Conservation (phyloP, 2,113 vertebrate species). For the Alaudala cheleensis region DNA sequence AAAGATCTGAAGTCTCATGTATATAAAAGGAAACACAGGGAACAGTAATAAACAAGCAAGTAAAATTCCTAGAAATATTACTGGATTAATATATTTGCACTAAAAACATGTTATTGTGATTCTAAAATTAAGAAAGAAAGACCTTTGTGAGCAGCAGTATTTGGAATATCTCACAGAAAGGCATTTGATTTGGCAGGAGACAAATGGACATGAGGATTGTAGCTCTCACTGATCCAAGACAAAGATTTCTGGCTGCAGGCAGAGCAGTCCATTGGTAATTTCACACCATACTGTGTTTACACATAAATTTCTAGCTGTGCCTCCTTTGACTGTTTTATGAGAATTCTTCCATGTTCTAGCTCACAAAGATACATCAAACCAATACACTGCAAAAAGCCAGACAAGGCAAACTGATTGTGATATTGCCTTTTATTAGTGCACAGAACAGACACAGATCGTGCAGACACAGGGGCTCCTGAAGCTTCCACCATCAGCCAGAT, state of each 20-base stretch:
- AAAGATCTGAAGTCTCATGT: background rate
- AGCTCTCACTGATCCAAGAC: conserved; percentile 17
- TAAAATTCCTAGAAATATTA: background rate
- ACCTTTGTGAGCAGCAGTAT: background rate
- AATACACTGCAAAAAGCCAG: background rate
- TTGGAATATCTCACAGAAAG: background rate
- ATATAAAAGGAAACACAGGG: background rate
- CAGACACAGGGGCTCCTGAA: background rate
- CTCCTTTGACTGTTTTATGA: conserved; percentile 39
- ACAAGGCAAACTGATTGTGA: conserved; percentile 1
- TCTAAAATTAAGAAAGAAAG: background rate
- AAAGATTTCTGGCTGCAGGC: conserved; percentile 19
- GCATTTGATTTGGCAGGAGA: background rate
- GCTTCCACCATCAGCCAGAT: conserved; percentile 20
- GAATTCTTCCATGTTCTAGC: conserved; percentile 14
- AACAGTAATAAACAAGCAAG: background rate
- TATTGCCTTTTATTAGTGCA: conserved; percentile 9
- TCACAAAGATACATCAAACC: background rate
- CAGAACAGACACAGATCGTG: conserved; percentile 1
- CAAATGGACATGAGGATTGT: background rate
- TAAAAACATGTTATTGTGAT: background rate
- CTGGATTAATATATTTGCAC: background rate
- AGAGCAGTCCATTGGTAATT: conserved; percentile 13
- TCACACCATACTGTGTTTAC: conserved; percentile 16
- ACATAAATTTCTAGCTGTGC: conserved; percentile 7